Evolutionary conservation across 2,113 vertebrate species (phyloP), one percentile per base, ranked within the genome.

Genomic region (Halichoerus grypus): DNA sequence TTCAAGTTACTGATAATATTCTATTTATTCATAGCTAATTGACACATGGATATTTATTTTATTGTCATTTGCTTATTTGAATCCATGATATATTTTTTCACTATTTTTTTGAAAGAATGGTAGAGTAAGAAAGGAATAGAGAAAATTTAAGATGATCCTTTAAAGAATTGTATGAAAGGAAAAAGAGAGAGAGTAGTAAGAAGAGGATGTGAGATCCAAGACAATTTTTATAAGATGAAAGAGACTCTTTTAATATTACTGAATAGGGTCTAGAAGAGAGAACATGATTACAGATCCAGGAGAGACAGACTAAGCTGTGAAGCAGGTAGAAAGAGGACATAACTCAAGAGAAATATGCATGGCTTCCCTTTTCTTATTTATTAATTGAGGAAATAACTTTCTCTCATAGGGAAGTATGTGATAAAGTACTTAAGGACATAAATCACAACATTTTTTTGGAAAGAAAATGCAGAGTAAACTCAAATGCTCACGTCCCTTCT

Each of bases 341-440:
- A 61, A 65, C 36, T 57, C 8, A 87, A 96, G 11, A 71, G 15
- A 92, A 49, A 67, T 61, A 71, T 83, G 2, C 22, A 79, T 39
- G 3, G 8, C 8, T 85, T 90, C 42, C 33, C 76, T 74, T 84
- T 93, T 79, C 36, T 49, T 26, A 39, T 74, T 55, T 51, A 88
- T 91, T 95, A 88, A 76, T 77, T 76, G 57, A 81, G 33, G 63
- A 91, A 71, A 49, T 42, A 65, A 59, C 21, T 63, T 92, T 49
- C 8, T 76, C 83, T 55, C 16, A 28, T 53, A 76, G 8, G 85
- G 28, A 85, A 49, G 39, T 39, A 15, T 71, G 6, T 42, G 24
- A 92, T 93, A 61, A 85, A 94, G 14, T 59, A 83, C 12, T 2
- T 90, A 46, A 67, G 10, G 14, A 83, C 31, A 81, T 57, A 57